Base-by-base conservation (phyloP, 2,888 invertebrate species). In the Thecocarcelia acutangulata region DNA sequence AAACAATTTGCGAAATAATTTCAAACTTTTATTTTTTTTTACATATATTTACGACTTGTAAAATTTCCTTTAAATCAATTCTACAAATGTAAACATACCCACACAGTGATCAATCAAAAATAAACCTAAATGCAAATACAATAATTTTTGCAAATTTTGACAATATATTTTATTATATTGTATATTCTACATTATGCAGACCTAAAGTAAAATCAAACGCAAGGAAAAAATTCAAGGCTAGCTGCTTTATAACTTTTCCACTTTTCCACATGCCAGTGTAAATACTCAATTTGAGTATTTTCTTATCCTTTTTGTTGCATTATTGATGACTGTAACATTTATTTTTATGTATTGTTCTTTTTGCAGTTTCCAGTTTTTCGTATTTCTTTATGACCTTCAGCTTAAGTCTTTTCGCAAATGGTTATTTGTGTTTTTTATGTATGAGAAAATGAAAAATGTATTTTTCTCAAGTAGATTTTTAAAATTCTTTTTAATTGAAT, bases 401-500 rank as follows among this genome's bases (percentile, higher is more conserved):
- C 33, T 40, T 40, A 54, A 61, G 63, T 68, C 12, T 61, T 33
- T 54, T 40, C 28, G 33, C 17, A 46, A 46, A 33, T 24, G 15
- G 6, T 19, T 68, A 19, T 69, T 12, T 63, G 28, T 40, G 46
- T 63, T 58, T 59, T 37, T 46, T 12, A 11, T 19, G 1, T 2
- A 15, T 15, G 52, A 69, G 48, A 58, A 58, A 44, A 64, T 70
- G n/a, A 17, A 40, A 61, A 48, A 80, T 76, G 72, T 81, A 68
- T 76, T 56, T 72, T 37, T 61, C 56, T 68, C 13, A 37, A 63
- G 64, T 50, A 50, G 61, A 68, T 68, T 69, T 73, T 63, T 50
- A 68, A 50, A 73, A 58, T 73, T 73, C 1, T 37, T 40, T 73
- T 77, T 64, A 69, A 77, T 73, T 68, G 69, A 69, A 77, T 77